Base-by-base conservation (phyloP, 2,113 vertebrate species). In the Synodontis membranacea region DNA sequence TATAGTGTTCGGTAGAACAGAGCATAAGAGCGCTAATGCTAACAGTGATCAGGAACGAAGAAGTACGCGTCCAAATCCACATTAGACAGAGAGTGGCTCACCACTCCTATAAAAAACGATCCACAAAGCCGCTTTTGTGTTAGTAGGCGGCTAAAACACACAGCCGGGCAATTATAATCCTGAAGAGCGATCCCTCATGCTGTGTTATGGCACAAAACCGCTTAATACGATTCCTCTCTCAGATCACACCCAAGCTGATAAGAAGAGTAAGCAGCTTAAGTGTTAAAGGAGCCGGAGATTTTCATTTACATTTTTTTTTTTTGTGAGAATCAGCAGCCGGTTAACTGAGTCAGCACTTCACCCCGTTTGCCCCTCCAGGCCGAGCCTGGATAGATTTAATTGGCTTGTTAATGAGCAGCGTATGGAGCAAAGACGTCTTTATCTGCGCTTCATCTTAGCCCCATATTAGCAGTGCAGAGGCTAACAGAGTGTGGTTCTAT, bases 381-480 rank as follows among this genome's bases (percentile, higher is more conserved):
- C 52, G 28, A 31, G 78, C 48, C 19, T 54, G 64, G 37, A 34
- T 31, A 15, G 70, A 82, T 83, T 89, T 89, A 90, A 91, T 88
- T 70, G 81, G 84, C 82, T 86, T 56, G 70, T 89, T 91, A 90
- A 66, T 34, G 9, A 60, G 80, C 80, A 39, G 86, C 58, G 62
- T 56, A 60, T 54, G 75, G 86, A 78, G 48, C 19, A 56, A 39
- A 56, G 52, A 25, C 3, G 39, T 15, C 50, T n/a, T n/a, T n/a
- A n/a, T n/a, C 82, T 46, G 66, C 56, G 60, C 84, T 87, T 83
- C 48, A 82, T 68, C 84, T 80, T 84, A 68, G 82, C 72, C 84
- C 70, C 78, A 62, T 85, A 80, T 89, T 87, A 76, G 60, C 34
- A 83, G 84, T 82, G 75, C 37, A 82, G 76, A 80, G 76, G 87